Base-by-base conservation (phyloP, 2,888 invertebrate genomes). In the Lypha dubia region DNA sequence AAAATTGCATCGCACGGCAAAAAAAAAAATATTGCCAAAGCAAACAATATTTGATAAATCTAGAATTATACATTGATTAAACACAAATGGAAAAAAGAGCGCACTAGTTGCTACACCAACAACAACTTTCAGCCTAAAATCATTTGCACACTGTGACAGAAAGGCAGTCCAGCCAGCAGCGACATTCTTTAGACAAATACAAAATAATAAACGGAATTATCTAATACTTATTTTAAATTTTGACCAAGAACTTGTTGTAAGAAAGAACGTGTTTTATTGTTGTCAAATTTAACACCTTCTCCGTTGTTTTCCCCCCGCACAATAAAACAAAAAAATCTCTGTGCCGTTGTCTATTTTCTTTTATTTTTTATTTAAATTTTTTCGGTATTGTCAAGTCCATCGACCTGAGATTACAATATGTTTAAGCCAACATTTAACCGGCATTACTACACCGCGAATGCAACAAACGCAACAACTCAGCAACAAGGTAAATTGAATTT, bases 221-320 rank as follows among this genome's bases (percentile, higher is more conserved):
- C 56, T 73, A 56, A 58, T 51, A 60, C 13, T 79, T 70, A 32
- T 24, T 58, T 70, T 62, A 3, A 71, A 65, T 68, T 62, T 77
- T 68, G 63, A 68, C 15, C 60, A 68, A 75, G 62, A 81, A 81
- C 70, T 75, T 56, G 75, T 68, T 80, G 62, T 13, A 20, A 51
- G 58, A 71, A 20, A 51, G 58, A 71, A 70, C 75, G 60, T 75
- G 70, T 81, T 81, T 75, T 44, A 70, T n/a, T 70, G 68, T 56
- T 75, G 70, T 62, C 68, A 70, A 80, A 81, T 75, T 75, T 46
- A 81, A 70, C 68, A 75, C 70, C 70, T 81, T 67, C 51, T 46
- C 6, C 46, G 8, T 68, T 70, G 35, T 51, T 60, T 41, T 28
- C n/a, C 15, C 9, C 24, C 44, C 46, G 15, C 20, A n/a, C 9